A percentile compares a stretch with the other conserved stretches of the same genome.
phyloP scores from a whole-genome alignment of 2,797 vertebrate species.

The Menidia menidia region DNA sequence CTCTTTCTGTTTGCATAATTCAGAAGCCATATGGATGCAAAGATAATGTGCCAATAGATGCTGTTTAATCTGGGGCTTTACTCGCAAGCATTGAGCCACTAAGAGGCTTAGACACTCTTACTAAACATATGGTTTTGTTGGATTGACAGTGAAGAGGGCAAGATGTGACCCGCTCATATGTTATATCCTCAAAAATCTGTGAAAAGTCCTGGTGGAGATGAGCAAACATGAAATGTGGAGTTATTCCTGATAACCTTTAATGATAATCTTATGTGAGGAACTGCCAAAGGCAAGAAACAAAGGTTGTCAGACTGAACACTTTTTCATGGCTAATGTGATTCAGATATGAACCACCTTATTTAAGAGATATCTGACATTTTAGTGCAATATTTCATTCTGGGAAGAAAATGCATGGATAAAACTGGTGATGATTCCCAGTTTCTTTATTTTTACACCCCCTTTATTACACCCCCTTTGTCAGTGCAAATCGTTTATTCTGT shows the following conservation, averaged over 20 bases:
- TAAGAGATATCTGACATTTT: slow-evolving; percentile 18
- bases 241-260: slow-evolving; percentile 57
- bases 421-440: not conserved
- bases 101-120: slow-evolving; percentile 60
- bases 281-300: slow-evolving; percentile 31
- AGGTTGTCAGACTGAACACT: slow-evolving; percentile 31
- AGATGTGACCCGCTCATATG: slow-evolving; percentile 37
- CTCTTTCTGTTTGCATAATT: slow-evolving; percentile 46
- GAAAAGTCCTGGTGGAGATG: slow-evolving; percentile 1
- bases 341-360: slow-evolving; percentile 48
- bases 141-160: slow-evolving; percentile 43
- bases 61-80: slow-evolving; percentile 60
- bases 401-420: slow-evolving; percentile 44
- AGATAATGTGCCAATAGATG: slow-evolving; percentile 52
- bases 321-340: slow-evolving; percentile 34
- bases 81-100: slow-evolving; percentile 54
- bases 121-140: slow-evolving; percentile 50
- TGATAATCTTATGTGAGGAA: slow-evolving; percentile 33
- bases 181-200: slow-evolving; percentile 15
- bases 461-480: slow-evolving; percentile 2
- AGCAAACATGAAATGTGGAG: slow-evolving; percentile 14
- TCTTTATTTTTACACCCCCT: slow-evolving; percentile 3
- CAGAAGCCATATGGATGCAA: slow-evolving; percentile 45
- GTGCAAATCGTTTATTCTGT: slow-evolving; percentile 39
- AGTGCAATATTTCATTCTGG: slow-evolving; percentile 31